Evolutionary conservation across 2,888 invertebrate genomes (phyloP), one percentile per base, ranked within the genome.

Genomic region (Melinaea menophilus): DNA sequence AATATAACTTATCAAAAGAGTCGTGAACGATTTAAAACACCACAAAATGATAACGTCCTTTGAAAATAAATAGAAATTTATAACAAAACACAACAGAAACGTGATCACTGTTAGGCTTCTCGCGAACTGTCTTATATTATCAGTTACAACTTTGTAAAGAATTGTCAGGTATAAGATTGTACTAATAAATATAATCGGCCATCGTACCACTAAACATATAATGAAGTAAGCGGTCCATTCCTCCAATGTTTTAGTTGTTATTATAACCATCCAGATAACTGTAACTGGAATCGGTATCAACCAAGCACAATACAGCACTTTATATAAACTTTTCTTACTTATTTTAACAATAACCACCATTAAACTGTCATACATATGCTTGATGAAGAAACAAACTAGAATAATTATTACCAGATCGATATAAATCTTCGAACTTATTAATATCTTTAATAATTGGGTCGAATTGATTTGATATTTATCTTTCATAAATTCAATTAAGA

Each of bases 331-430:
- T 41, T 78, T 75, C 65, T 81, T 80, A 65, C 79, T 85, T 68
- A 84, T 80, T 71, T 84, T 86, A 12, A 88, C 85, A 68, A 88
- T 71, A 33, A 89, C 86, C 67, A 86, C 79, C 55, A 89, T 83
- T 67, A 89, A 75, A 69, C 80, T 85, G 62, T 87, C 85, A 68
- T 88, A 87, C 87, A 89, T 89, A 58, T 89, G 88, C 64, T 84
- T 86, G n/a, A 88, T 84, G 65, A 88, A 85, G 69, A 85, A 85
- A 62, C 85, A 82, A 67, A 88, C 81, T 72, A 88, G 72, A 66
- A 87, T 78, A 22, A 84, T 82, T 59, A 85, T 81, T 34, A 88
- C 88, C 69, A 87, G 84, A 70, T 89, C 87, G 33, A 86, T 78
- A 64, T 89, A 89, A 59, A 86, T 78, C 64, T 81, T 77, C n/a